Evolutionary conservation across 1,140 invertebrate species (phyloP).

Genomic region (Cylas formicarius): DNA sequence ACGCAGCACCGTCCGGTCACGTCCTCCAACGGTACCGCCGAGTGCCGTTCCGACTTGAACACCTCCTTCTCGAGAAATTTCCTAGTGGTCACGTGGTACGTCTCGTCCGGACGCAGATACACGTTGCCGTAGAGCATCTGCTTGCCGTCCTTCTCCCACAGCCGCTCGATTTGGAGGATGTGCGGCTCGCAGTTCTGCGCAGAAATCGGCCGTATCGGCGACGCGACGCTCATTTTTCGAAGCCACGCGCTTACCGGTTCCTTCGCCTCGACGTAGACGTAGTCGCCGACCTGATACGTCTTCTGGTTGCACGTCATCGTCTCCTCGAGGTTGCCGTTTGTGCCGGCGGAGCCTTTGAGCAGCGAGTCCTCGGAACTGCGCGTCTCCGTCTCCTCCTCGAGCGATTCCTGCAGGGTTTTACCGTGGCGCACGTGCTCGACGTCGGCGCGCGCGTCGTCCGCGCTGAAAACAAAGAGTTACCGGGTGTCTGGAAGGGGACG

Average conservation of each 20-base stretch:
- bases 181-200: conserved; percentile 61
- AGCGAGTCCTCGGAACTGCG: conserved; percentile 40
- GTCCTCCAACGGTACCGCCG: conserved; percentile 76
- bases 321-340: conserved; percentile 39
- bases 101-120: conserved; percentile 75
- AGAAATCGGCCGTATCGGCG: not conserved
- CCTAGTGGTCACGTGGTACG: conserved; percentile 88
- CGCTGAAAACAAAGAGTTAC: conserved; percentile 40
- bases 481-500: not conserved
- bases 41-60: conserved; percentile 86
- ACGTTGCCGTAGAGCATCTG: conserved; percentile 87
- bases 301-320: conserved; percentile 63
- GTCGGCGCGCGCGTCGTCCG: conserved; percentile 56
- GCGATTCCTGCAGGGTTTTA: conserved; percentile 67
- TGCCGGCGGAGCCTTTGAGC: conserved; percentile 27
- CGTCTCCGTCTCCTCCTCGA: conserved; percentile 66
- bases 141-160: conserved; percentile 77
- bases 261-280: conserved; percentile 79
- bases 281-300: conserved; percentile 76
- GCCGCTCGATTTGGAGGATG: conserved; percentile 81
- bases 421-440: conserved; percentile 70
- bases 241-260: conserved; percentile 50
- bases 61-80: conserved; percentile 96
- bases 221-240: no score
- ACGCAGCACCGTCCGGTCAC: conserved; percentile 90